phyloP scores from a whole-genome alignment of 1,140 invertebrate genomes.

The Drosophila seguyi region DNA sequence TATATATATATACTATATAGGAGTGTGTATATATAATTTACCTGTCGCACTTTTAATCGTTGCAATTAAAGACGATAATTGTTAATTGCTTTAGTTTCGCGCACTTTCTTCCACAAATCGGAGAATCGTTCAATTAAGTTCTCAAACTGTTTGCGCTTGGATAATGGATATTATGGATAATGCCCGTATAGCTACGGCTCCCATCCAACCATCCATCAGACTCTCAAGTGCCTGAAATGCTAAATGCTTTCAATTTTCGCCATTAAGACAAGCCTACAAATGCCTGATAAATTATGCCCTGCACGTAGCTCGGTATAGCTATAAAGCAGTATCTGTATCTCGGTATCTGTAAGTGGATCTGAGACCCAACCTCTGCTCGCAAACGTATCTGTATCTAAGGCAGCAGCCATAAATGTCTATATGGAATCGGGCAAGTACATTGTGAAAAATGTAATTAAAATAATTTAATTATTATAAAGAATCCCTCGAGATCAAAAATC shows the following conservation, averaged over 20 bases:
- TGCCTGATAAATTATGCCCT: constrained; percentile 70
- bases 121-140: constrained; percentile 64
- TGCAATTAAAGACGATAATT: constrained; percentile 66
- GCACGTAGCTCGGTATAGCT: constrained; percentile 54
- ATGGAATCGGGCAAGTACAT: constrained; percentile 10
- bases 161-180: constrained; percentile 35
- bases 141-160: constrained; percentile 54
- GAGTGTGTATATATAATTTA: not conserved
- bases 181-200: not conserved
- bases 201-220: not conserved
- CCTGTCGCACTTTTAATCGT: constrained; percentile 57
- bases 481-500: not conserved
- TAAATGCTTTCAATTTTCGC: constrained; percentile 75
- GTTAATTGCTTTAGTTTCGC: constrained; percentile 67
- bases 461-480: not conserved
- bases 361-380: constrained; percentile 11
- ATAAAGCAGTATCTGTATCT: constrained; percentile 41
- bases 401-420: constrained; percentile 34
- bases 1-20: not conserved
- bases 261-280: constrained; percentile 81
- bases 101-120: constrained; percentile 56
- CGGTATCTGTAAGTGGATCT: constrained; percentile 9
- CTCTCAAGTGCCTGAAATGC: constrained; percentile 69
- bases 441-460: not conserved
- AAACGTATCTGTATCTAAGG: constrained; percentile 48